A percentile compares a stretch with the other conserved stretches of the same genome.
phyloP scores from a whole-genome alignment of 2,888 invertebrate species.

The Scotopteryx bipunctaria region DNA sequence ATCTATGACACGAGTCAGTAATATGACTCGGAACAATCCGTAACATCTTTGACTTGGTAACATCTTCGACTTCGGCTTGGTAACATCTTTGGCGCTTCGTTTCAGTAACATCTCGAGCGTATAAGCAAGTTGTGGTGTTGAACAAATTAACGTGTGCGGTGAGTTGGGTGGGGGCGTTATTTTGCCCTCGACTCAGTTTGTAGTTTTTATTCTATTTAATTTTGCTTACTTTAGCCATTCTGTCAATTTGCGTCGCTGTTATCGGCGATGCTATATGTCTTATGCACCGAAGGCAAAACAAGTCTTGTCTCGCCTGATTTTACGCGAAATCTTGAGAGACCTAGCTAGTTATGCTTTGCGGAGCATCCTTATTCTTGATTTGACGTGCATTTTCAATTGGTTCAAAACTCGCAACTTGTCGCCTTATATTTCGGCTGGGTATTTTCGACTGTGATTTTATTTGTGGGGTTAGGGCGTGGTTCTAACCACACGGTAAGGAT shows the following conservation, averaged over 20 bases:
- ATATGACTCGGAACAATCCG: background rate
- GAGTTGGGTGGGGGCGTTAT: constrained; percentile 2
- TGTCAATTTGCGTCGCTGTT: constrained; percentile 22
- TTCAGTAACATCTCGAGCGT: background rate
- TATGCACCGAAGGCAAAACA: constrained; percentile 24
- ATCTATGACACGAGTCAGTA: constrained; percentile 12
- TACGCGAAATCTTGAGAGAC: constrained; percentile 1
- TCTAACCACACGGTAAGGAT: background rate
- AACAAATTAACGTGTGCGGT: constrained; percentile 10
- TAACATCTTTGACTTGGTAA: constrained; percentile 12
- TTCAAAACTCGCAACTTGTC: constrained; percentile 12
- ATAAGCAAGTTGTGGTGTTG: constrained; percentile 11
- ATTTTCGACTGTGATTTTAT: constrained; percentile 7
- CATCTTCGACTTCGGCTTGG: background rate
- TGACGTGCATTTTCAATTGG: constrained; percentile 13
- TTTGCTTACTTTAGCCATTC: constrained; percentile 17
- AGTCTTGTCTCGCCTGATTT: constrained; percentile 9
- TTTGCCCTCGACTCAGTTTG: constrained; percentile 4
- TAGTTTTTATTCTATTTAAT: background rate
- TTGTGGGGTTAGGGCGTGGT: background rate
- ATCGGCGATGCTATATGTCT: constrained; percentile 21
- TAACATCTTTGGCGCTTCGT: constrained; percentile 6
- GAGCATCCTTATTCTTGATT: constrained; percentile 16
- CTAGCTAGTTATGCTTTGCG: constrained; percentile 22
- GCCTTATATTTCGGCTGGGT: constrained; percentile 1